phyloP scores from a whole-genome alignment of 2,888 invertebrate species.

The Brachypterus glaber region DNA sequence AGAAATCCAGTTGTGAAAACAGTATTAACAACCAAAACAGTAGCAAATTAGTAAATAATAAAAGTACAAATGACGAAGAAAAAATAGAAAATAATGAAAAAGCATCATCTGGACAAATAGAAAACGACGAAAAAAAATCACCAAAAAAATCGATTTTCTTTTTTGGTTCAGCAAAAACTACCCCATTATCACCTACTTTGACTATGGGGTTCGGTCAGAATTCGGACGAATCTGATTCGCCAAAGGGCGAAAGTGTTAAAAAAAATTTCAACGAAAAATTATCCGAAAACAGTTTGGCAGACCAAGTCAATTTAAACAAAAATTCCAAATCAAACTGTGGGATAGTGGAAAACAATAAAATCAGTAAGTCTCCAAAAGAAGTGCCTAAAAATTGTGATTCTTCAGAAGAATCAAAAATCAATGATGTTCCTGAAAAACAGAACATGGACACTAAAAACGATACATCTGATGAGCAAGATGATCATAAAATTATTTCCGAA shows the following conservation, averaged over 20 bases:
- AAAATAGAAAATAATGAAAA: neutral
- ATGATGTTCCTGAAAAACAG: constrained; percentile 27
- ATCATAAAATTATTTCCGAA: too few relatives aligned
- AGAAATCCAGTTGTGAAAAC: constrained; percentile 12
- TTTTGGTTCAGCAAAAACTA: neutral
- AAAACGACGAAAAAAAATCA: neutral
- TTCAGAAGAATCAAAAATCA: constrained; percentile 18
- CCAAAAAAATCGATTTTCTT: constrained; percentile 3
- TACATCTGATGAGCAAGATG: too few relatives aligned
- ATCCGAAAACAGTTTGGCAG: neutral
- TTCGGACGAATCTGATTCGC: neutral
- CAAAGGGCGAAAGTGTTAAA: neutral
- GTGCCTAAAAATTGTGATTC: too few relatives aligned
- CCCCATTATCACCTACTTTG: neutral
- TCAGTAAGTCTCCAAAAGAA: too few relatives aligned
- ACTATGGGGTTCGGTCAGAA: constrained; percentile 1
- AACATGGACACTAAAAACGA: too few relatives aligned
- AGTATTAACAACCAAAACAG: constrained; percentile 18
- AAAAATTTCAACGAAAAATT: neutral
- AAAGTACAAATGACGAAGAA: constrained; percentile 7
- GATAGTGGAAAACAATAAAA: too few relatives aligned
- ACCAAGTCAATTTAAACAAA: too few relatives aligned
- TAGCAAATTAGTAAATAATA: constrained; percentile 11
- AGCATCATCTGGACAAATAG: neutral
- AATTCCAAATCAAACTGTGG: too few relatives aligned